Evolutionary conservation across 2,888 invertebrate species (phyloP).

Genomic region (Phlogophora meticulosa): DNA sequence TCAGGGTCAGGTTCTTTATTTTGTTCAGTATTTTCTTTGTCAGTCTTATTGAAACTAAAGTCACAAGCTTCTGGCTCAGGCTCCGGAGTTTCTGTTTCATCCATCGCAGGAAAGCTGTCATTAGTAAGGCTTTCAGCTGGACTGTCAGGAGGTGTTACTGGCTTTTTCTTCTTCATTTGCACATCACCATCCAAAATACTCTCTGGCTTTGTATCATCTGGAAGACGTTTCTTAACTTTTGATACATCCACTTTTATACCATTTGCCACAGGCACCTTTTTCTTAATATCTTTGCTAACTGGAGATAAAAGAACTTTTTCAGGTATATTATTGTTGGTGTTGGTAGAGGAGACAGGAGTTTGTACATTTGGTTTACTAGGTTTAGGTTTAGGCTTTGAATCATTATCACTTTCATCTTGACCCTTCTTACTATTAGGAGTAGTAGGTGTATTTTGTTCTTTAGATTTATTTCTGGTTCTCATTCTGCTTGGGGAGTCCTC

Average conservation of each 20-base stretch:
- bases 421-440: slow-evolving; percentile 88
- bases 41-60: slow-evolving; percentile 87
- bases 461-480: slow-evolving; percentile 96
- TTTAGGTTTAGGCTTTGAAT: slow-evolving; percentile 83
- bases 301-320: slow-evolving; percentile 86
- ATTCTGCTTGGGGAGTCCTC: slow-evolving; percentile 97
- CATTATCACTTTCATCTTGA: slow-evolving; percentile 89
- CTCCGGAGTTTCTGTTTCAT: slow-evolving; percentile 92
- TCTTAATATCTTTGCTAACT: slow-evolving; percentile 84
- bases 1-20: slow-evolving; percentile 83
- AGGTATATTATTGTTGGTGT: slow-evolving; percentile 82
- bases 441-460: slow-evolving; percentile 93
- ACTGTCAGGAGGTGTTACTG: slow-evolving; percentile 92
- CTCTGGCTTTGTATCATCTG: slow-evolving; percentile 90
- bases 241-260: slow-evolving; percentile 88
- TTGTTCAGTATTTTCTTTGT: slow-evolving; percentile 84
- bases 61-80: slow-evolving; percentile 88
- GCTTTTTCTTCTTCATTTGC: slow-evolving; percentile 90
- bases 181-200: slow-evolving; percentile 92
- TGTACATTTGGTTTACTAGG: slow-evolving; percentile 80
- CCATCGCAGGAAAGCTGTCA: slow-evolving; percentile 96
- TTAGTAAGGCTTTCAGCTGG: slow-evolving; percentile 96
- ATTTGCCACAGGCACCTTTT: slow-evolving; percentile 84
- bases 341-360: slow-evolving; percentile 69
- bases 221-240: slow-evolving; percentile 91